These are phyloP conservation scores for Tryphoninae sp. DNA, from an alignment of 2,888 invertebrate genomes.

Conservation along the genomic window DNA sequence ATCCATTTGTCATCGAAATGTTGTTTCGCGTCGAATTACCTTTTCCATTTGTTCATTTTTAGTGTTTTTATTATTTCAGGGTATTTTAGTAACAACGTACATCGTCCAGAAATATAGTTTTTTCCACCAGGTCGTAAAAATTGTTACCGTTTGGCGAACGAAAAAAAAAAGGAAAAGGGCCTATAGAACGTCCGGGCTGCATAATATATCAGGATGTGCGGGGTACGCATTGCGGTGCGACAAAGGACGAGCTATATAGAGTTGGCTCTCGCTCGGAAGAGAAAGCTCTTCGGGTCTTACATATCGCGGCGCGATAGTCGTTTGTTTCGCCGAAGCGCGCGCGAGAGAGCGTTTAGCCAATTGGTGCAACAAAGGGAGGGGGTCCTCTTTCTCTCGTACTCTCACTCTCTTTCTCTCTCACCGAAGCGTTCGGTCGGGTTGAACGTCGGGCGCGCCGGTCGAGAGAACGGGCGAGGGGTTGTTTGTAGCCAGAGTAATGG, in stretches of 20 bases:
- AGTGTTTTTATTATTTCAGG: too few species aligned
- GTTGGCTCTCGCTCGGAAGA: conserved; percentile 48
- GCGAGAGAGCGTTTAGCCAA: conserved; percentile 77
- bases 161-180: conserved; percentile 29
- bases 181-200: conserved; percentile 18
- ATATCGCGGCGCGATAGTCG: conserved; percentile 73
- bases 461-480: conserved; percentile 74
- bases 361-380: conserved; percentile 78
- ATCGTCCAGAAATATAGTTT: not conserved
- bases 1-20: too few species aligned
- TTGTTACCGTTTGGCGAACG: not conserved
- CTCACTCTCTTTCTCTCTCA: conserved; percentile 42
- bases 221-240: conserved; percentile 43
- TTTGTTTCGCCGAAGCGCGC: conserved; percentile 73
- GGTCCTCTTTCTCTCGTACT: conserved; percentile 66
- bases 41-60: too few species aligned
- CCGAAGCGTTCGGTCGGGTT: conserved; percentile 43
- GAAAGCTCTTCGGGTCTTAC: conserved; percentile 66
- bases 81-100: not conserved
- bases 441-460: conserved; percentile 55
- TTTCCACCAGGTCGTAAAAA: not conserved
- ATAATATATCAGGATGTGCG: conserved; percentile 48
- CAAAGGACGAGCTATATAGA: conserved; percentile 19
- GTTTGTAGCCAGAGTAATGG: conserved; percentile 79
- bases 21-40: too few species aligned